phyloP scores from a whole-genome alignment of 1,140 invertebrate genomes.

The Drosophila sp. region DNA sequence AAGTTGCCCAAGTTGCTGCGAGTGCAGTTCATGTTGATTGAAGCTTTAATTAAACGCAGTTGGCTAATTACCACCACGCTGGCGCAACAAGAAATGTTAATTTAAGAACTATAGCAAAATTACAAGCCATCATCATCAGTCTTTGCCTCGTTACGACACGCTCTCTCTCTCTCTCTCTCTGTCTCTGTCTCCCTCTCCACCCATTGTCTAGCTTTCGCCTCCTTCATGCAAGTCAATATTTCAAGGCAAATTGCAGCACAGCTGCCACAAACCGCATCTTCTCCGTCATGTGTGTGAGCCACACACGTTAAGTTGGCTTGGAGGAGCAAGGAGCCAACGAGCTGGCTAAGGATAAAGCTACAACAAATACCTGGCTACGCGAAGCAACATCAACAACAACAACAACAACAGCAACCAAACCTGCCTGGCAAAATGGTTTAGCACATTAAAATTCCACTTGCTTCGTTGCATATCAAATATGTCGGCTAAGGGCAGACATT shows the following conservation, averaged over 20 bases:
- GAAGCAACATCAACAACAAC: background rate
- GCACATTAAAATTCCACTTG: slow-evolving; percentile 81
- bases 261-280: slow-evolving; percentile 33
- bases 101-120: slow-evolving; percentile 36
- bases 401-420: slow-evolving; percentile 12
- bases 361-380: slow-evolving; percentile 39
- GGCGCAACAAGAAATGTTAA: slow-evolving; percentile 30
- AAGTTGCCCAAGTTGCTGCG: background rate
- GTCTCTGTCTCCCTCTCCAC: slow-evolving; percentile 5
- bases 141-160: slow-evolving; percentile 14
- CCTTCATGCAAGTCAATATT: slow-evolving; percentile 41
- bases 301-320: slow-evolving; percentile 14
- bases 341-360: slow-evolving; percentile 1
- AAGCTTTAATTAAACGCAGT: slow-evolving; percentile 54
- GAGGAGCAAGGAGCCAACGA: background rate
- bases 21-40: slow-evolving; percentile 33
- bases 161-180: slow-evolving; percentile 5
- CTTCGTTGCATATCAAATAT: slow-evolving; percentile 79
- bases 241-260: slow-evolving; percentile 56
- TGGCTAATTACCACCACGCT: slow-evolving; percentile 37
- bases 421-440: slow-evolving; percentile 70
- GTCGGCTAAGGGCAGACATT: slow-evolving; percentile 49
- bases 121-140: slow-evolving; percentile 38
- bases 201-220: background rate
- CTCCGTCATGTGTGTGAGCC: slow-evolving; percentile 39